Conservation (phyloP, 2,797 vertebrate species). For the Pangasius larnaudii region DNA sequence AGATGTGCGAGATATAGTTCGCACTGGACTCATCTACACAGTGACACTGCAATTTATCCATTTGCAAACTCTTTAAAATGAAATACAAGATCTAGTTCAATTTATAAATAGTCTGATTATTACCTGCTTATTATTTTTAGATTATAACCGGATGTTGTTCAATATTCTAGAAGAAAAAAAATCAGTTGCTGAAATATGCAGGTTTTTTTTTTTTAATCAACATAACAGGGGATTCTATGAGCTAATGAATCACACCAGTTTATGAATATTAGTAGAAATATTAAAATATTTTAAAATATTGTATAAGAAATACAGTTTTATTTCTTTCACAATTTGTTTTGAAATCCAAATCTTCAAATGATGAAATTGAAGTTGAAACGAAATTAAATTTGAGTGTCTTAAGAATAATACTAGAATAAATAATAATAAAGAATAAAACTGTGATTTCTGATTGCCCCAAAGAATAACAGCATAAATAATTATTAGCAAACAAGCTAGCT, state of each 20-base stretch:
- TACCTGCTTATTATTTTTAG: conserved; percentile 8
- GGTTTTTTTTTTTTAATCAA: background rate
- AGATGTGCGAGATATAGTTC: conserved; percentile 40
- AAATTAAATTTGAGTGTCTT: background rate
- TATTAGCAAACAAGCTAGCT: background rate
- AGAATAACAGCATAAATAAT: conserved; percentile 6
- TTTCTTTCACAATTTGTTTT: background rate
- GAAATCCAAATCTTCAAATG: background rate
- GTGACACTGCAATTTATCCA: conserved; percentile 33
- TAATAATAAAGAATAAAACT: too few species aligned
- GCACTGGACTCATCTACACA: conserved; percentile 1
- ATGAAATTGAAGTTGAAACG: background rate
- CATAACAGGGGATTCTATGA: background rate
- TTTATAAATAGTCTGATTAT: conserved; percentile 5
- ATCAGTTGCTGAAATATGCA: background rate
- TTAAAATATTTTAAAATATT: background rate
- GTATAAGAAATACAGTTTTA: background rate
- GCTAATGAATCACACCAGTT: background rate
- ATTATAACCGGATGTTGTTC: conserved; percentile 1
- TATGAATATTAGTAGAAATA: background rate
- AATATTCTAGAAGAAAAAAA: background rate
- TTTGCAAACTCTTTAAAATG: conserved; percentile 23
- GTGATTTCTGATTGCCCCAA: background rate
- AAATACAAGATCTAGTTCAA: background rate
- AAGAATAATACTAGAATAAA: too few species aligned